Base-by-base conservation (phyloP, 2,888 invertebrate genomes). In the Drosophila falleni region DNA sequence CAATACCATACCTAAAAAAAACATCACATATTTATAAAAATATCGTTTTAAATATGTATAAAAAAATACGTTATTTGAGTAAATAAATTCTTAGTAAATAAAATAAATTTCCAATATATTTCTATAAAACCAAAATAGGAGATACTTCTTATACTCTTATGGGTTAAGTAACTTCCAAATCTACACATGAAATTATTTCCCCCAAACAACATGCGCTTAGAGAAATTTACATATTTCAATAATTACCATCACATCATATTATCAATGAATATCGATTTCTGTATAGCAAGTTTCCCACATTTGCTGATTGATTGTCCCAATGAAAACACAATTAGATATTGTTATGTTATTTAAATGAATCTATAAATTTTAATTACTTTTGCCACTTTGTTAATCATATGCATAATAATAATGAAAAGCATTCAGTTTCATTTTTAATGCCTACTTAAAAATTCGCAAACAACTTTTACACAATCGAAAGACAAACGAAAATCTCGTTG, bases 321-420 rank as follows among this genome's bases (percentile, higher is more conserved):
- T 65, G 74, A 78, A 78, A 80, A 66, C 33, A 58, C 78, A 84
- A 49, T 81, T 86, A 68, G 65, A 67, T 63, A 73, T 73, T 80
- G 71, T 80, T 71, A 62, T 62, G 68, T 61, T 66, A 78, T 78
- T 80, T 55, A 80, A 62, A 77, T 46, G 37, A 53, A 1, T 33
- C 19, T 54, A 33, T 39, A 11, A 63, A 47, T 68, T 41, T 71
- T 71, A 60, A 55, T 71, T 54, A 31, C 9, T 11, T 41, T 46
- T 53, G 16, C 11, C 39, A 26, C 49, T 59, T 39, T 37, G 51
- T 56, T 54, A 15, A 15, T 29, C 9, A 13, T 19, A 47, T 50
- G 50, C 64, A 55, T 55, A 51, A 39, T 55, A 51, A 39, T 26
- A 15, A 46, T 33, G 8, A 9, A 31, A 51, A 41, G 56, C 42